Evolutionary conservation across 2,888 invertebrate species (phyloP), one percentile per base, ranked within the genome.

Genomic region (Drosophila anceps): DNA sequence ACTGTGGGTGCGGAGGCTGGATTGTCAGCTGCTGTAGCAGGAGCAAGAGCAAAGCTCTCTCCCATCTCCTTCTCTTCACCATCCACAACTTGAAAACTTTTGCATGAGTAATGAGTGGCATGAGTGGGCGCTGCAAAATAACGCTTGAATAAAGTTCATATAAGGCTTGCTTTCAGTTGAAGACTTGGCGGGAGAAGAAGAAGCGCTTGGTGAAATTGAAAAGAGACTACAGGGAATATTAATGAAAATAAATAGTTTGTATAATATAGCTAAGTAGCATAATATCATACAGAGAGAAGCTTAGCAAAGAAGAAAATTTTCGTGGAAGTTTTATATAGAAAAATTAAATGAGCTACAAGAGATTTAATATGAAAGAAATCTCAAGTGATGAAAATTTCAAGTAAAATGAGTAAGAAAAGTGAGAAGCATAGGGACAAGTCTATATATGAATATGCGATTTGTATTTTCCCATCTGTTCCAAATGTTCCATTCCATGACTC

Each of bases 81-180:
- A n/a, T 2, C 29, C 5, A 12, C n/a, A n/a, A 18, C 18, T n/a
- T n/a, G 51, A 35, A 53, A 53, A 53, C 51, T 53, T 53, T 53
- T 53, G 20, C 51, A 53, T 83, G 69, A 79, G 70, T 74, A 82
- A 82, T 82, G 35, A 53, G 51, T 4, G 33, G 51, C 18, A 35
- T 31, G 33, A 20, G 33, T 31, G 35, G 33, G 24, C 9, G 51
- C 51, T 51, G 33, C 13, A 7, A 33, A 50, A 50, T 4, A 33
- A 13, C 33, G 33, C n/a, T 29, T 50, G 51, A 33, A 33, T 33
- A 51, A 68, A 73, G 71, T 58, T 41, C 31, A 31, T 20, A 31
- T 20, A 20, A 13, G 18, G 31, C 50, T 50, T 50, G 50, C 31
- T 50, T 31, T 31, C 18, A 50, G 50, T 31, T 50, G 12, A 50